Conservation (phyloP, 2,888 invertebrate genomes). For the Dyspetes luteomarginatus region DNA sequence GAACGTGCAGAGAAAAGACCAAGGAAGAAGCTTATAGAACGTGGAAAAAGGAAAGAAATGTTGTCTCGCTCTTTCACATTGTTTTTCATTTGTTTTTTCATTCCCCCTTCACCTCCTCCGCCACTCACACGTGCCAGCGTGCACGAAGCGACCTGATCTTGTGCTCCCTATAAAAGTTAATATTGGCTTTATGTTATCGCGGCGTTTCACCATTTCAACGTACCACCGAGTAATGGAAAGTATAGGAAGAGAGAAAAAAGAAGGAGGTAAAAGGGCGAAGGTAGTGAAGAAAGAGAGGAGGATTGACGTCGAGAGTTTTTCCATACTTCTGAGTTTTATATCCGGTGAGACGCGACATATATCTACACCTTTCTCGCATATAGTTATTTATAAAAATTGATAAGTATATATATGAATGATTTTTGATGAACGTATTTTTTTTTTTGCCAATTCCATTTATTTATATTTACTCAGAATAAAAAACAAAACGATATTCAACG, state of each 20-base stretch:
- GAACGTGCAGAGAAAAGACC: constrained; percentile 22
- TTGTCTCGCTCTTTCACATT: constrained; percentile 39
- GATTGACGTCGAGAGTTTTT: constrained; percentile 20
- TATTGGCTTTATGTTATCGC: constrained; percentile 62
- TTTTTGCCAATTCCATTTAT: no score
- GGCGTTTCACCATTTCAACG: constrained; percentile 60
- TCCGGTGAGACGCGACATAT: no score
- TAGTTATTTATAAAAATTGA: no score
- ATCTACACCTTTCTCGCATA: no score
- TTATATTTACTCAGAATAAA: no score
- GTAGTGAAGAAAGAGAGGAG: not conserved
- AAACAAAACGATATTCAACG: no score
- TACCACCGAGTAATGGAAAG: constrained; percentile 28
- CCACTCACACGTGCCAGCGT: not conserved
- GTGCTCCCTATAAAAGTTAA: constrained; percentile 61
- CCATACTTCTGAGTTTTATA: no score
- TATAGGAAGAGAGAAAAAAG: constrained; percentile 6
- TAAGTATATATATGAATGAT: no score
- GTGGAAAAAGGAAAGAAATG: constrained; percentile 30
- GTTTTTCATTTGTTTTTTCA: constrained; percentile 38
- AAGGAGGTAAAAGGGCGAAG: not conserved
- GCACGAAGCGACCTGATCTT: constrained; percentile 52
- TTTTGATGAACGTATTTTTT: no score
- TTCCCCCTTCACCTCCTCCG: constrained; percentile 43
- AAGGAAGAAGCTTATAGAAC: constrained; percentile 42